Evolutionary conservation across 2,888 invertebrate species (phyloP).

Genomic region (Mycogona germanica): DNA sequence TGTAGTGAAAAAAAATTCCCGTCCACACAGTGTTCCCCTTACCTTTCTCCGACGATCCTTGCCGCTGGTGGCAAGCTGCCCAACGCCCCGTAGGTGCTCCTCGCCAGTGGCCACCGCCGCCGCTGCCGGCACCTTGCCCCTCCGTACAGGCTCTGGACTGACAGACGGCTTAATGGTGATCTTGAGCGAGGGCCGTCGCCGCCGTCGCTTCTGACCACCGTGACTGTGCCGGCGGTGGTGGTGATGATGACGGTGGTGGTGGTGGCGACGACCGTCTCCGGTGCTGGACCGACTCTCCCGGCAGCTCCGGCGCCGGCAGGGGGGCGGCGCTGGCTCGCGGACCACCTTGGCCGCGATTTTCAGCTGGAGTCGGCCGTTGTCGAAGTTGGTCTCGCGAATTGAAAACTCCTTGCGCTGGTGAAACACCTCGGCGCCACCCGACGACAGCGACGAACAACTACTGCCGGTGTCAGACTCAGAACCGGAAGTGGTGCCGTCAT

Average conservation of each 20-base stretch:
- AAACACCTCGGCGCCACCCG: slow-evolving; percentile 21
- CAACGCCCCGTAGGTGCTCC: too few species aligned
- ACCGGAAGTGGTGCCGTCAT: slow-evolving; percentile 6
- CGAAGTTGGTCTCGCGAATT: slow-evolving; percentile 40
- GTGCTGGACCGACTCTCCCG: background rate
- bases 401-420: slow-evolving; percentile 35
- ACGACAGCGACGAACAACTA: slow-evolving; percentile 22
- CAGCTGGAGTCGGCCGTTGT: slow-evolving; percentile 39
- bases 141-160: too few species aligned
- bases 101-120: too few species aligned
- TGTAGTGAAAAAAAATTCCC: background rate
- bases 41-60: background rate
- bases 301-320: background rate
- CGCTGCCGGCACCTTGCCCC: too few species aligned
- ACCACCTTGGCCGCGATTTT: slow-evolving; percentile 38
- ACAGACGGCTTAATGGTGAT: slow-evolving; percentile 18
- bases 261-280: background rate
- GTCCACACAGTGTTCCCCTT: background rate
- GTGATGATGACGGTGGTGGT: background rate
- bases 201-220: background rate
- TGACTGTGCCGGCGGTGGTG: background rate
- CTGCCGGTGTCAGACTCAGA: slow-evolving; percentile 9
- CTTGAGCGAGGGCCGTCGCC: slow-evolving; percentile 18
- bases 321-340: background rate
- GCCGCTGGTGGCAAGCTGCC: too few species aligned